phyloP scores from a whole-genome alignment of 2,797 vertebrate species.

The Setipinna tenuifilis region DNA sequence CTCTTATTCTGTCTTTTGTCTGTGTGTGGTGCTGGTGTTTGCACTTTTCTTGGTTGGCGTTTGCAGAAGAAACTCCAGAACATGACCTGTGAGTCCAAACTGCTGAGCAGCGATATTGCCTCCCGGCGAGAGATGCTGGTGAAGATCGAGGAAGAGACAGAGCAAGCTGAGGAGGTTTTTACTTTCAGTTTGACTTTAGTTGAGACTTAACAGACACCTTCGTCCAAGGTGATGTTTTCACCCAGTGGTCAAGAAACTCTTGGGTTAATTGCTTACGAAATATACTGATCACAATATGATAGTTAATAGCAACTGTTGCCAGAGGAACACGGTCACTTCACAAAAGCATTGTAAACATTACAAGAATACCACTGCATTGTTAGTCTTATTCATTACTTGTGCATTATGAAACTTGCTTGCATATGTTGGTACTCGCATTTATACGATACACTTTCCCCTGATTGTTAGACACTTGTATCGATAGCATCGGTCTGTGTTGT shows the following conservation, averaged over 20 bases:
- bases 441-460: not conserved
- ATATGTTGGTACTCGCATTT: not conserved
- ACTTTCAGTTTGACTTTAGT: not conserved
- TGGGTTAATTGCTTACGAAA: not conserved
- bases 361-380: not conserved
- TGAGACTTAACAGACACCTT: too few species aligned
- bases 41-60: not conserved
- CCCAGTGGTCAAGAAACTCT: not conserved
- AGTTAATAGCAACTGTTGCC: not conserved
- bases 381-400: not conserved
- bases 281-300: not conserved
- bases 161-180: conserved; percentile 71
- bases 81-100: conserved; percentile 48
- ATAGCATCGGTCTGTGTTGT: not conserved
- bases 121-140: conserved; percentile 67
- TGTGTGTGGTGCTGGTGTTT: not conserved
- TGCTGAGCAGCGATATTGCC: conserved; percentile 66
- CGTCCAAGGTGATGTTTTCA: too few species aligned
- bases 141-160: conserved; percentile 69
- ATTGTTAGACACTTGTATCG: too few species aligned
- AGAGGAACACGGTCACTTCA: too few species aligned
- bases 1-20: too few species aligned
- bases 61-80: conserved; percentile 75
- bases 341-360: not conserved
- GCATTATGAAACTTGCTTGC: not conserved